Evolutionary conservation across 2,113 vertebrate species (phyloP).

Genomic region (Neotragus pygmaeus): DNA sequence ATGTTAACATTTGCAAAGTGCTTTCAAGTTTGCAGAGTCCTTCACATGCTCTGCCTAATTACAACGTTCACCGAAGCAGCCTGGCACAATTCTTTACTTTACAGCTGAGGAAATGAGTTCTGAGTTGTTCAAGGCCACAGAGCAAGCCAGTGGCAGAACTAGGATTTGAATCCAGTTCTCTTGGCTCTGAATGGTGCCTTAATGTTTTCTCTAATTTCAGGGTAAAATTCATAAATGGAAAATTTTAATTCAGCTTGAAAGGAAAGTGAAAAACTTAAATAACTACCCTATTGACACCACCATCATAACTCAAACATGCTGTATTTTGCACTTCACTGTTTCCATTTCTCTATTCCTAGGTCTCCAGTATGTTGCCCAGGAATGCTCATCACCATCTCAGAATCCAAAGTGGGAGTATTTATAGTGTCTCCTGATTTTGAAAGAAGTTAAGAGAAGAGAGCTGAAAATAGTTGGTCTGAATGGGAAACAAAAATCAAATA

Average conservation of each 20-base stretch:
- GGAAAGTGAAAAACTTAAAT: neutral
- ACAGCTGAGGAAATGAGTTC: neutral
- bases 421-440: neutral
- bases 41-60: neutral
- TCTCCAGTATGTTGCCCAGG: neutral
- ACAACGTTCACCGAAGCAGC: neutral
- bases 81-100: neutral
- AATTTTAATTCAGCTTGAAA: neutral
- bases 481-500: neutral
- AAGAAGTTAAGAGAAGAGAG: neutral
- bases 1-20: neutral
- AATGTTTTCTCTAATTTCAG: constrained; percentile 23
- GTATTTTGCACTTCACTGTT: neutral
- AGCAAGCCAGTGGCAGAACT: neutral
- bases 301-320: neutral
- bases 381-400: neutral
- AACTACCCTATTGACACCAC: neutral
- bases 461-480: neutral
- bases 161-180: constrained; percentile 1
- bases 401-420: neutral
- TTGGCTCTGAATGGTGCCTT: neutral
- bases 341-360: neutral
- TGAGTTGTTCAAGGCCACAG: neutral
- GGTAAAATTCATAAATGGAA: neutral
- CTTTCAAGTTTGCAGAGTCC: neutral